Conservation (phyloP, 1,140 invertebrate species). For the roundworm (Caenorhabditis elegans) region WBcel235 BX284604.4:9564001-9564500, state of each 20-base stretch:
- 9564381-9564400: conserved; percentile 19
- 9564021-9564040: conserved; percentile 35
- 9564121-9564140: conserved; percentile 24
- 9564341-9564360: conserved; percentile 22
- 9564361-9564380: conserved; percentile 28
- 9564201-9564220: conserved; percentile 21
- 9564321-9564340: conserved; percentile 30
- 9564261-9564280: conserved; percentile 24
- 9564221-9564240: neutral
- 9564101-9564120: conserved; percentile 16
- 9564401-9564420: neutral
- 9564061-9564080: conserved; percentile 38
- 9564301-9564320: conserved; percentile 11
- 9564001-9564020: conserved; percentile 43
- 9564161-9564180: conserved; percentile 25
- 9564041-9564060: conserved; percentile 36
- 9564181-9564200: conserved; percentile 8
- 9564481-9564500: too few relatives aligned
- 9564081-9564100: conserved; percentile 26
- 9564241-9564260: conserved; percentile 14
- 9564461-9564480: too few relatives aligned
- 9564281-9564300: conserved; percentile 20
- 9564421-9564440: conserved; percentile 14
- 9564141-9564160: conserved; percentile 14
- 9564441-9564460: neutral